Percentiles rank a stretch among this genome's conserved stretches.
These are phyloP conservation scores for Myanophis thanlyinensis DNA, from an alignment of 2,113 vertebrate genomes.

Conservation along the genomic window DNA sequence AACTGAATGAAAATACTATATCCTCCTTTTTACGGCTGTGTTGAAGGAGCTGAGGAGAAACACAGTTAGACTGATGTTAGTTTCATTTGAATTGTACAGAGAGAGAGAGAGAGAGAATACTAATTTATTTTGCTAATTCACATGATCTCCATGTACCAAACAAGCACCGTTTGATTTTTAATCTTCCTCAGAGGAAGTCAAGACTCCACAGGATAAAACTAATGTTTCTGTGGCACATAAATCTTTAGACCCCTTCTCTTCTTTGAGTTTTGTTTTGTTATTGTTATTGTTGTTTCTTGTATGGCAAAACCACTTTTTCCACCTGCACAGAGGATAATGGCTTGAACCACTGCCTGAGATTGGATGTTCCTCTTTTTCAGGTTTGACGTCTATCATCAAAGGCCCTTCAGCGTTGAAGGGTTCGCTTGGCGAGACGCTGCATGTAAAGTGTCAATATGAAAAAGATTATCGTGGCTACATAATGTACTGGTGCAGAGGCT, in stretches of 20 bases:
- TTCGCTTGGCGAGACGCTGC: constrained; percentile 28
- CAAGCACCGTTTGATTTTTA: not conserved
- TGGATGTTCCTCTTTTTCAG: not conserved
- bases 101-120: not conserved
- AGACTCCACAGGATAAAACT: not conserved
- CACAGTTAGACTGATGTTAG: not conserved
- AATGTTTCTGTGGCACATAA: not conserved
- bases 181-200: not conserved
- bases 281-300: not conserved
- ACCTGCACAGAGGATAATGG: not conserved
- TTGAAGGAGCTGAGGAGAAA: not conserved
- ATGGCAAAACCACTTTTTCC: not conserved
- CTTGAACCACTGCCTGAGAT: not conserved
- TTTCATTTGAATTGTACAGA: not conserved
- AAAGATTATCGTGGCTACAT: fast-evolving
- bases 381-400: fast-evolving
- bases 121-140: not conserved
- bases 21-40: not conserved
- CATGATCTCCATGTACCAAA: not conserved
- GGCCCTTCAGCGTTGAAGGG: not conserved
- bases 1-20: not conserved
- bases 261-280: not conserved
- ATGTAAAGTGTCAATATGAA: constrained; percentile 34
- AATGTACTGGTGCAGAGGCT: constrained; percentile 56
- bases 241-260: not conserved